Evolutionary conservation across 2,888 invertebrate species (phyloP).

Genomic region (Molorchus minor): DNA sequence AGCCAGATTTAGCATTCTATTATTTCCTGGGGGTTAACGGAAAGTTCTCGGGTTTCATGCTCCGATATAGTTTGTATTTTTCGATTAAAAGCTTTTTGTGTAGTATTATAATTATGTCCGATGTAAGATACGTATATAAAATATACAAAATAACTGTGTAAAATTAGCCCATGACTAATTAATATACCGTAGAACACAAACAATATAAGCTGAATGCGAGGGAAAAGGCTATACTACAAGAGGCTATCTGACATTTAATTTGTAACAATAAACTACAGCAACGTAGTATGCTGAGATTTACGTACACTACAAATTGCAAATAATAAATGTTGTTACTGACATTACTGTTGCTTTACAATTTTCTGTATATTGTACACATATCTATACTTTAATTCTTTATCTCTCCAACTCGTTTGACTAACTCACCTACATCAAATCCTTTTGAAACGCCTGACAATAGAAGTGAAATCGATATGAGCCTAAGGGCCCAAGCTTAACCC

Average conservation of each 20-base stretch:
- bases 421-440: slow-evolving; percentile 26
- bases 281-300: background rate
- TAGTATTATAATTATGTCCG: background rate
- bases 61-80: background rate
- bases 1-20: slow-evolving; percentile 22
- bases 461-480: slow-evolving; percentile 33
- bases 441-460: slow-evolving; percentile 33
- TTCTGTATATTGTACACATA: slow-evolving; percentile 9
- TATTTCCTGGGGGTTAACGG: slow-evolving; percentile 6
- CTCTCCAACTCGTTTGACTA: slow-evolving; percentile 1
- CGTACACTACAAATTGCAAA: background rate
- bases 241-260: too few relatives aligned
- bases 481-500: slow-evolving; percentile 35
- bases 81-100: background rate
- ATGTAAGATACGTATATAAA: too few relatives aligned
- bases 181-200: background rate
- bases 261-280: too few relatives aligned
- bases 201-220: background rate
- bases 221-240: background rate
- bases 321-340: background rate
- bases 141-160: background rate
- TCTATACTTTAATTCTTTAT: slow-evolving; percentile 24
- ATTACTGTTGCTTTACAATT: background rate
- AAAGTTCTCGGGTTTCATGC: slow-evolving; percentile 2
- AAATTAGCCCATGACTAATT: background rate